A percentile compares a stretch with the other conserved stretches of the same genome.
Conservation (phyloP, 2,113 vertebrate species). For the Thamnaconus septentrionalis region DNA sequence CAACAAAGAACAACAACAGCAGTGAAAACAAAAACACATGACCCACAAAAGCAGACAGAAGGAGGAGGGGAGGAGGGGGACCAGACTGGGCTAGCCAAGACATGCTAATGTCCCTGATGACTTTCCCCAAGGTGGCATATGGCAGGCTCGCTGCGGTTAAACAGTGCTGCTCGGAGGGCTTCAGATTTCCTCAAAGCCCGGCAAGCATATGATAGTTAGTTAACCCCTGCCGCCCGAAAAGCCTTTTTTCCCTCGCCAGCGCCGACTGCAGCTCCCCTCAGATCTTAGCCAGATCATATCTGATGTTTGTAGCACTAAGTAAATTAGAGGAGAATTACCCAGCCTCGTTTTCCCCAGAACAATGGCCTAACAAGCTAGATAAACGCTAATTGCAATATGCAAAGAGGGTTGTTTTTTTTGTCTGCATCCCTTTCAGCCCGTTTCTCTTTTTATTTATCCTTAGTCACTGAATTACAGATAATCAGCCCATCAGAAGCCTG, state of each 20-base stretch:
- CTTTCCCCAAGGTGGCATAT: conserved; percentile 77
- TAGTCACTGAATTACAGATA: conserved; percentile 66
- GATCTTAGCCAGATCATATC: conserved; percentile 65
- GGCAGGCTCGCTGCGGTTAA: conserved; percentile 70
- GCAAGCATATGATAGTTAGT: conserved; percentile 73
- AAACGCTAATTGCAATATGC: conserved; percentile 74
- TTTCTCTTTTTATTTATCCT: conserved; percentile 42
- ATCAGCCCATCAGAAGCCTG: conserved; percentile 67
- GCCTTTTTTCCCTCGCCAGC: conserved; percentile 58
- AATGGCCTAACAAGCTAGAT: conserved; percentile 71
- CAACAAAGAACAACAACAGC: conserved; percentile 72
- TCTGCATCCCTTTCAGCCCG: conserved; percentile 29
- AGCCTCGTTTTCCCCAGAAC: conserved; percentile 65
- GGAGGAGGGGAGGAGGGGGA: conserved; percentile 72
- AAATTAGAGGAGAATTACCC: conserved; percentile 73
- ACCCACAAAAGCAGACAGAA: conserved; percentile 78
- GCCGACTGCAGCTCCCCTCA: conserved; percentile 58
- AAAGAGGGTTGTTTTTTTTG: conserved; percentile 52
- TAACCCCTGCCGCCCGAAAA: conserved; percentile 66
- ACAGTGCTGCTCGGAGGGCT: conserved; percentile 66
- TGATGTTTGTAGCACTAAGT: conserved; percentile 70
- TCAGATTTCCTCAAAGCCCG: conserved; percentile 73
- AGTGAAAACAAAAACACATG: conserved; percentile 41
- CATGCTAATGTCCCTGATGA: conserved; percentile 76
- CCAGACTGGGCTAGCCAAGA: conserved; percentile 79